Evolutionary conservation across 2,888 invertebrate species (phyloP).

Genomic region (Trypoxylon attenuatum): DNA sequence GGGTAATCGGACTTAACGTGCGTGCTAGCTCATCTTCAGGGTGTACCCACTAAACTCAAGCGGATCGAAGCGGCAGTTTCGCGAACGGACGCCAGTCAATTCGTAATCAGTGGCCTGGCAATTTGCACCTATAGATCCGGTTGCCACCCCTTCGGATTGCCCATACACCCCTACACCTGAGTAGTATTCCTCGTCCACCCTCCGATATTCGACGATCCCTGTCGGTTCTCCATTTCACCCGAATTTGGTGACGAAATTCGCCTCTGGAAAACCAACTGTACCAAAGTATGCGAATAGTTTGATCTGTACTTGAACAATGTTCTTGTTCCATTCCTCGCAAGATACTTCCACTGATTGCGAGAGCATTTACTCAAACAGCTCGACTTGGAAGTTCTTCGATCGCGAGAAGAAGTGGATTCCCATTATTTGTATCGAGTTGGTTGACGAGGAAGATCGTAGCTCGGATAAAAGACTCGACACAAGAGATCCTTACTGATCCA

Average conservation of each 20-base stretch:
- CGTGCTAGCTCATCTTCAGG: constrained; percentile 1
- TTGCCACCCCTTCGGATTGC: constrained; percentile 37
- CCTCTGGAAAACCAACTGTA: too few species aligned
- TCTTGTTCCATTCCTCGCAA: too few species aligned
- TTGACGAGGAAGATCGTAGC: too few species aligned
- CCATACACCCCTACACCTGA: constrained; percentile 27
- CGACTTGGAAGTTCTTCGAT: too few species aligned
- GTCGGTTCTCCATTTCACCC: constrained; percentile 19
- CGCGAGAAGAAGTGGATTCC: too few species aligned
- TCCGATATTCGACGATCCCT: background rate
- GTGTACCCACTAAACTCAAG: background rate
- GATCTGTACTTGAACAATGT: too few species aligned
- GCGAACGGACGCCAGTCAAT: constrained; percentile 38
- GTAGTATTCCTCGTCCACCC: background rate
- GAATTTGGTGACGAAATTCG: constrained; percentile 14
- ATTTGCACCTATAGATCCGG: constrained; percentile 33
- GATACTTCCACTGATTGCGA: too few species aligned
- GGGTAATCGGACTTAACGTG: background rate
- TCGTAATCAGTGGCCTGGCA: constrained; percentile 52
- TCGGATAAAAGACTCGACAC: too few species aligned
- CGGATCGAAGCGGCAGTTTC: constrained; percentile 10
- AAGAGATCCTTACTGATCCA: too few species aligned
- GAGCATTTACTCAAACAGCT: too few species aligned
- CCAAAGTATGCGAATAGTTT: too few species aligned
- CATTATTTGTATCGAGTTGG: too few species aligned